Evolutionary conservation across 2,888 invertebrate genomes (phyloP), one percentile per base, ranked within the genome.

Genomic region (Plebejus melissa): DNA sequence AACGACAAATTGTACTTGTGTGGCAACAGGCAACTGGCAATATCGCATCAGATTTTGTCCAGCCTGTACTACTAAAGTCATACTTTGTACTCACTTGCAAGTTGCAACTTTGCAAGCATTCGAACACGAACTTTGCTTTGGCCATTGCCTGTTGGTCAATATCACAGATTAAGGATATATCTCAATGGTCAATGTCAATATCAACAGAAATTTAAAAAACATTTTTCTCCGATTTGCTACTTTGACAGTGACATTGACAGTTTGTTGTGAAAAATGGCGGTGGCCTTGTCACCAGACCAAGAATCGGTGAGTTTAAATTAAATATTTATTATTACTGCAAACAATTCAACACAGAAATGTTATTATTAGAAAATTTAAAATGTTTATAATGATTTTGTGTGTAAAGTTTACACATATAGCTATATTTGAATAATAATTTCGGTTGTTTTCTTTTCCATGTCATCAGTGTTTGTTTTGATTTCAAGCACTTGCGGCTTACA

Each of bases 231-330:
- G 46, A 16, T 16, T 58, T 58, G 58, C 22, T 22, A 60, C 22
- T 60, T 22, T 69, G 69, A 75, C 69, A 69, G 54, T 76, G 16
- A 76, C 75, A 74, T 74, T 69, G 74, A 78, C 78, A 79, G 78
- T 80, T 79, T 82, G 81, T 82, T 79, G 78, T 80, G 65, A 88
- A 94, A 94, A 83, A 94, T 93, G 96, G 96, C 96, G 94, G 95
- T 96, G 94, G 95, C 95, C 86, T 94, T 96, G 94, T 95, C 96
- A 93, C 95, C 95, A 88, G 96, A 96, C 90, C 96, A 96, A 88
- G 96, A 96, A 93, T 95, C 95, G 95, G 96, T 96, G 89, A 96
- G 95, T 95, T 69, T 76, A 54, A 76, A 4, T 50, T 75, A 76
- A 58, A 70, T 77, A 70, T 78, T 74, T 80, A 80, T 79, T 83